phyloP scores from a whole-genome alignment of 2,797 vertebrate species.

The Saxicola maurus region DNA sequence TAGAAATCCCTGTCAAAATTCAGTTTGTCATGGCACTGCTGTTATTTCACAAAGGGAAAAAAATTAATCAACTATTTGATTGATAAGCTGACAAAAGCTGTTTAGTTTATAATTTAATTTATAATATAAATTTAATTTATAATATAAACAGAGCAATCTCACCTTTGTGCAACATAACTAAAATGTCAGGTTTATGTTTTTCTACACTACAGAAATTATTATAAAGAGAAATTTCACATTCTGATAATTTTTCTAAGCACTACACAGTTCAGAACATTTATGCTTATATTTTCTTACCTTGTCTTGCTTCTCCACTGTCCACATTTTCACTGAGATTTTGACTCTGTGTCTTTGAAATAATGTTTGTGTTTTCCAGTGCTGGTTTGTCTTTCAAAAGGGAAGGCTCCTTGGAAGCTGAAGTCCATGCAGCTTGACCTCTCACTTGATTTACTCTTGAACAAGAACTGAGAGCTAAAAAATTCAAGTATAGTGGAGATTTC shows the following conservation, averaged over 20 bases:
- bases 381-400: conserved; percentile 52
- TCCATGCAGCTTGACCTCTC: conserved; percentile 46
- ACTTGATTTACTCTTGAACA: conserved; percentile 64
- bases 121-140: background rate
- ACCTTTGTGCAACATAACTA: background rate
- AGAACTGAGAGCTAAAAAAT: conserved; percentile 49
- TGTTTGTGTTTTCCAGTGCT: conserved; percentile 49
- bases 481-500: conserved; percentile 45
- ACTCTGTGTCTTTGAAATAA: conserved; percentile 7
- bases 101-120: background rate
- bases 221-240: background rate
- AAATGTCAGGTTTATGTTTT: background rate
- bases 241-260: background rate
- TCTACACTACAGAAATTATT: background rate
- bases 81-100: background rate
- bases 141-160: background rate
- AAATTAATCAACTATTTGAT: background rate
- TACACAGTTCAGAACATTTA: background rate
- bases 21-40: background rate
- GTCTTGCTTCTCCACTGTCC: background rate
- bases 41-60: background rate
- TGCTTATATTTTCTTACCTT: conserved; percentile 58
- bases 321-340: conserved; percentile 13
- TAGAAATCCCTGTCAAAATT: background rate
- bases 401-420: conserved; percentile 47